Base-by-base conservation (phyloP, 2,888 invertebrate species). In the Cantharis rustica region DNA sequence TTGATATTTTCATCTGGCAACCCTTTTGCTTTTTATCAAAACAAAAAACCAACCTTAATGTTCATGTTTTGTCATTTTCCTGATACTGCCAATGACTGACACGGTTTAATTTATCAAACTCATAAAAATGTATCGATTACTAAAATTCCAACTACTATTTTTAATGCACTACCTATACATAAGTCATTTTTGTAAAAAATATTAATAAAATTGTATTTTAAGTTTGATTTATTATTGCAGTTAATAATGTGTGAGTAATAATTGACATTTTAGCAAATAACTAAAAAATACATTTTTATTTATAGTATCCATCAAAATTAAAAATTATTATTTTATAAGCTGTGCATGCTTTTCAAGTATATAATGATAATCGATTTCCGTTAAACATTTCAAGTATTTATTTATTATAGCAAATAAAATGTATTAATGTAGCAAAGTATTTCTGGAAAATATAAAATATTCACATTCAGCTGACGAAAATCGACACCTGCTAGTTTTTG, bases 1-100 rank as follows among this genome's bases (percentile, higher is more conserved):
- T 47, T 47, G 69, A 73, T 76, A 72, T 69, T 72, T 72, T 76
- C 76, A 73, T 76, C 73, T 73, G 70, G 72, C 69, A 70, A 68
- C 75, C 69, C 72, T 75, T 75, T 16, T 23, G 62, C 69, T 61
- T 73, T 69, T 68, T 23, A 66, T 69, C 31, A 72, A 72, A 63
- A 66, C 69, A 73, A 76, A 69, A 75, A 75, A 76, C 61, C 61
- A 26, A 61, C 72, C 23, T 69, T 70, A 71, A 73, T 73, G 76
- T 61, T 66, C 68, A 26, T 70, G 27, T 73, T 76, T 76, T 73
- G 73, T 76, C 73, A 71, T 71, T 76, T 76, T 70, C 61, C 61
- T 75, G 64, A 69, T 76, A 76, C 66, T 73, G 73, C 73, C 61
- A 16, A 31, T 76, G 73, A 76, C 70, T 66, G 70, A 66, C 73